Evolutionary conservation across 1,140 invertebrate genomes (phyloP).

Genomic region (Conopomorpha cramerella): DNA sequence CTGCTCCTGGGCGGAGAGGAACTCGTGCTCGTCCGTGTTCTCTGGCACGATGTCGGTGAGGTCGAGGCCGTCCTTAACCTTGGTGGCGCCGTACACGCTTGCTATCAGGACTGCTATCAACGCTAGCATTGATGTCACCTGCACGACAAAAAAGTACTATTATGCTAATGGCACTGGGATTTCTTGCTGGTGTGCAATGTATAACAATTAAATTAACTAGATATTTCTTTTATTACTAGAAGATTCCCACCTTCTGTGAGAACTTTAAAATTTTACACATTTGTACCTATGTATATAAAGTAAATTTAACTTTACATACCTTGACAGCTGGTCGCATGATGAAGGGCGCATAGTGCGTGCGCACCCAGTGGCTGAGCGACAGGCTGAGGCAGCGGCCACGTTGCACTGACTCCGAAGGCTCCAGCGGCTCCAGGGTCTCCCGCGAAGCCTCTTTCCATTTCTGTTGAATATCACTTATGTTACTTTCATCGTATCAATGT

Average conservation of each 20-base stretch:
- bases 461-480: no score
- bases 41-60: conserved; percentile 92
- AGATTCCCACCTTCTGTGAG: no score
- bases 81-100: conserved; percentile 74
- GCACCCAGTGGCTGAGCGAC: conserved; percentile 42
- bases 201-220: no score
- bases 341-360: conserved; percentile 68
- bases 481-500: no score
- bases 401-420: conserved; percentile 16
- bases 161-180: no score
- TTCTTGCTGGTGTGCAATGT: no score
- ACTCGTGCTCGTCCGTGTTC: conserved; percentile 90
- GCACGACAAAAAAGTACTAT: conserved; percentile 16
- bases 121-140: conserved; percentile 64
- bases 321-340: conserved; percentile 77
- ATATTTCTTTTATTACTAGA: no score
- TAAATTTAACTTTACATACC: conserved; percentile 60
- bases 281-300: no score
- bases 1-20: conserved; percentile 87
- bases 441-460: conserved; percentile 38
- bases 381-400: conserved; percentile 37
- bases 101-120: conserved; percentile 66
- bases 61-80: conserved; percentile 80
- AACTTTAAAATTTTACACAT: no score
- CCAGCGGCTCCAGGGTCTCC: conserved; percentile 42